phyloP scores from a whole-genome alignment of 2,797 vertebrate species.

The Nasua narica region DNA sequence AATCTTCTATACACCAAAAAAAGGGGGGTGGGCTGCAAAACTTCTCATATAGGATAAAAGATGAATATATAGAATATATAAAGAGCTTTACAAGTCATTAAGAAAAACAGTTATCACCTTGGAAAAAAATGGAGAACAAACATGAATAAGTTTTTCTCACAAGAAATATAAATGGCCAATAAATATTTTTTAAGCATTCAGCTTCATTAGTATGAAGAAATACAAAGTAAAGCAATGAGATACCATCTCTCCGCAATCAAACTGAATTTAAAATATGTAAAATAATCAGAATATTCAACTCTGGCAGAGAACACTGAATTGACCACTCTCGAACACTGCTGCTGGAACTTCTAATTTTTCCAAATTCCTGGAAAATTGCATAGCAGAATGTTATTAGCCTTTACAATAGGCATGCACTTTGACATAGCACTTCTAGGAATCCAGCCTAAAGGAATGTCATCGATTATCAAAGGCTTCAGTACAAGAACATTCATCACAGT shows the following conservation, averaged over 20 bases:
- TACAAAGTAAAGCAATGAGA: background rate
- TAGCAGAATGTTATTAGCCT: background rate
- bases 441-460: background rate
- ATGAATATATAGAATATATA: background rate
- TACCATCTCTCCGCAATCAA: background rate
- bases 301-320: background rate
- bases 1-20: background rate
- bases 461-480: background rate
- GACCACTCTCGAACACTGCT: background rate
- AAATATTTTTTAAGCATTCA: background rate
- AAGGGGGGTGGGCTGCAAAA: background rate
- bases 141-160: background rate
- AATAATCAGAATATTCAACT: background rate
- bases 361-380: slow-evolving; percentile 23
- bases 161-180: background rate
- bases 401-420: background rate
- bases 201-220: background rate
- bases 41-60: background rate
- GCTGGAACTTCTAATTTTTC: background rate
- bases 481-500: background rate
- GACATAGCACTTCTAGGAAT: background rate
- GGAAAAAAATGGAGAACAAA: background rate
- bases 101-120: background rate
- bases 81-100: background rate
- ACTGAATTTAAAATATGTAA: background rate